phyloP scores from a whole-genome alignment of 2,888 invertebrate genomes.

The Thalpophila matura region DNA sequence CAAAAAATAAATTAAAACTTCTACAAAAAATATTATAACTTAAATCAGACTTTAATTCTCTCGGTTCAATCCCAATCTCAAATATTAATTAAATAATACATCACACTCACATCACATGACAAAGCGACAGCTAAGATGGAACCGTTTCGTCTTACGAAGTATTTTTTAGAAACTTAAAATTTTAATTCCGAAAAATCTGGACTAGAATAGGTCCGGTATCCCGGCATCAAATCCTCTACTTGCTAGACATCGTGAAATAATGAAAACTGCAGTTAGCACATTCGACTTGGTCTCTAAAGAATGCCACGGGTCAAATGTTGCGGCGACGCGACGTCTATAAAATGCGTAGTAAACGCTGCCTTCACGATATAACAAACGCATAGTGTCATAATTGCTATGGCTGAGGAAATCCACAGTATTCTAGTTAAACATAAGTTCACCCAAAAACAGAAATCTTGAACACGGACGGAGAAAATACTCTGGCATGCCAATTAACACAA shows the following conservation, averaged over 20 bases:
- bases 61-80: too few relatives aligned
- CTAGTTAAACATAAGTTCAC: neutral
- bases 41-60: too few relatives aligned
- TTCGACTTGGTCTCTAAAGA: neutral
- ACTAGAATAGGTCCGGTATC: too few relatives aligned
- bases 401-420: neutral
- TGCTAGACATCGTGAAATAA: conserved; percentile 13
- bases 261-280: conserved; percentile 10
- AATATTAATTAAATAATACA: too few relatives aligned
- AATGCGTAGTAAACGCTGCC: neutral
- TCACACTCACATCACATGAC: too few relatives aligned
- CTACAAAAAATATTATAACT: too few relatives aligned
- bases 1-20: too few relatives aligned
- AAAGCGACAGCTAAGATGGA: too few relatives aligned
- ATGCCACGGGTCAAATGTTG: neutral
- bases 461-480: neutral
- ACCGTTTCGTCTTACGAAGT: too few relatives aligned
- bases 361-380: conserved; percentile 2
- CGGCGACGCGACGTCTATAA: conserved; percentile 12
- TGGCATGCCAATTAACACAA: conserved; percentile 19
- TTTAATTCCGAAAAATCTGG: too few relatives aligned
- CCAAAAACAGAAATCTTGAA: conserved; percentile 12
- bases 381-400: conserved; percentile 10
- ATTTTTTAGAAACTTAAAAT: too few relatives aligned
- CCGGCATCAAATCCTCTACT: too few relatives aligned